Base-by-base conservation (phyloP, 37 sponge, comb jelly and placozoan species). In the Oscarella lobularis region DNA sequence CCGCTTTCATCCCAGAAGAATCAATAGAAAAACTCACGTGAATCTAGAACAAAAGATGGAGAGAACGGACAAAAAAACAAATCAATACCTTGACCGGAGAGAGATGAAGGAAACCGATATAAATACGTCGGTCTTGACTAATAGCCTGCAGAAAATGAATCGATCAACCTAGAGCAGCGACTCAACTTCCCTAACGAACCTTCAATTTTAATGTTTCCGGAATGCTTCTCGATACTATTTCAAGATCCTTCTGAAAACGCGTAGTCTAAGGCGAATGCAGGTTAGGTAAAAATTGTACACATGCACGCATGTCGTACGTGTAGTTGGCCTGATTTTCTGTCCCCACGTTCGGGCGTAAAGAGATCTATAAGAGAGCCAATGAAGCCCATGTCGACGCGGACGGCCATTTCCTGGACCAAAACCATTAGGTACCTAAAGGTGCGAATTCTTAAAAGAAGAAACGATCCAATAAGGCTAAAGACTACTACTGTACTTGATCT, bases 301-400 rank as follows among this genome's bases (percentile, higher is more conserved):
- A n/a, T n/a, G n/a, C n/a, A n/a, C n/a, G n/a, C n/a, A n/a, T n/a
- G n/a, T n/a, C n/a, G n/a, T n/a, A n/a, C n/a, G n/a, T n/a, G n/a
- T n/a, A n/a, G n/a, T n/a, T n/a, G n/a, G n/a, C n/a, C n/a, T n/a
- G n/a, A n/a, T n/a, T n/a, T n/a, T n/a, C n/a, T n/a, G n/a, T n/a
- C n/a, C n/a, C n/a, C n/a, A n/a, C n/a, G n/a, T n/a, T 74, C 35
- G 70, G 27, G 38, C 38, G 79, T 71, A 30, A 91, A 91, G 73
- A 94, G 75, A 30, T 83, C 73, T 5, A 85, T 72, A 6, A 95
- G 65, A n/a, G 84, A 55, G 38, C 85, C 37, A 33, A 91, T 72
- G 65, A 95, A 95, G 39, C 95, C 95, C 35, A 90, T 87, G 39
- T 95, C 95, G 2, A 85, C 89, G 34, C 90, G 81, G 4, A 91